Evolutionary conservation across 1,140 invertebrate genomes (phyloP).

Genomic region (Aphaenogaster floridana): DNA sequence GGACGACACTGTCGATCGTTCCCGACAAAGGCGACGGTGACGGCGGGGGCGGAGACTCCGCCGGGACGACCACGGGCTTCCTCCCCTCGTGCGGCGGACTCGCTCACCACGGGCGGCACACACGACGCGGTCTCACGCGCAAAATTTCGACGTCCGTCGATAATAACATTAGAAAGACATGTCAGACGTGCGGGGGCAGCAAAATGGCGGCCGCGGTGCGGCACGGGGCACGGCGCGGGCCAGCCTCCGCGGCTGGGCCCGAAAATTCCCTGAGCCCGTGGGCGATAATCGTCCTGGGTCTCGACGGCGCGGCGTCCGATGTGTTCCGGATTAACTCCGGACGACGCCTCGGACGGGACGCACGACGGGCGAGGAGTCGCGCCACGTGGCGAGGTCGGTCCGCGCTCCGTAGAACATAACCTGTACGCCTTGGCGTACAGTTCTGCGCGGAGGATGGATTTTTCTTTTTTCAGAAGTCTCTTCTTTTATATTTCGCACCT

Average conservation of each 20-base stretch:
- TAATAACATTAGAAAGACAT: slow-evolving; percentile 86
- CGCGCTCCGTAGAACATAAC: slow-evolving; percentile 63
- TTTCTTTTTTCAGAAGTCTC: not conserved
- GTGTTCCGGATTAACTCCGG: slow-evolving; percentile 24
- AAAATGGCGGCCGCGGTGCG: slow-evolving; percentile 78
- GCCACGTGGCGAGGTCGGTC: not conserved
- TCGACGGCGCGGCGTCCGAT: slow-evolving; percentile 24
- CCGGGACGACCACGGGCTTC: slow-evolving; percentile 47
- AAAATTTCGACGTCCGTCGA: slow-evolving; percentile 80
- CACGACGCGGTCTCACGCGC: slow-evolving; percentile 57
- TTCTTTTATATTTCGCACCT: no score
- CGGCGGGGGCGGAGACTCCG: not conserved
- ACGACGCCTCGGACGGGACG: slow-evolving; percentile 13
- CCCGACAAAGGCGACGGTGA: slow-evolving; percentile 54
- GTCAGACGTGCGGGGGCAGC: slow-evolving; percentile 79
- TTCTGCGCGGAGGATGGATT: not conserved
- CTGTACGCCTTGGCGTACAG: slow-evolving; percentile 28
- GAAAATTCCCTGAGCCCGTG: slow-evolving; percentile 71
- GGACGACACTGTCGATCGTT: slow-evolving; percentile 63
- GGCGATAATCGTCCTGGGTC: slow-evolving; percentile 36
- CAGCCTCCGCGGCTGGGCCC: slow-evolving; percentile 35
- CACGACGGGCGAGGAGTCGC: not conserved
- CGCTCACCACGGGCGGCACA: slow-evolving; percentile 54
- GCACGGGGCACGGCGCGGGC: slow-evolving; percentile 54
- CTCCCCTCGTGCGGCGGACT: slow-evolving; percentile 44